Evolutionary conservation across 1,140 invertebrate genomes (phyloP).

Genomic region (Drosophila dunni): DNA sequence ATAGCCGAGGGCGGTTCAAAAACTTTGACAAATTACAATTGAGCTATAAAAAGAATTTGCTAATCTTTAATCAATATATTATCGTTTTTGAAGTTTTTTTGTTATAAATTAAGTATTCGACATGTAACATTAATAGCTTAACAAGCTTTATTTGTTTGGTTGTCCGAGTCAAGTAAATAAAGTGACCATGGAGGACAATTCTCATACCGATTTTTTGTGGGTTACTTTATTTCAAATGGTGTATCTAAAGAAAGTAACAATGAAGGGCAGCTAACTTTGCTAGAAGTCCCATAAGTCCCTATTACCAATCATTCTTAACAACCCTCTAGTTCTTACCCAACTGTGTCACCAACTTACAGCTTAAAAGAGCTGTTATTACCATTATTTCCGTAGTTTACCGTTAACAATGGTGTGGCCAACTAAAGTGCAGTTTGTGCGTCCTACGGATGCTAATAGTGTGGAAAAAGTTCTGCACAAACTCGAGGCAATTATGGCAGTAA

Average conservation of each 20-base stretch:
- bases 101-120: not conserved
- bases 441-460: slow-evolving; percentile 16
- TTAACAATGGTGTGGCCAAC: slow-evolving; percentile 8
- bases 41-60: not conserved
- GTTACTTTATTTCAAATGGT: too few species aligned
- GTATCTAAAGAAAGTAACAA: too few species aligned
- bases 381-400: slow-evolving; percentile 1
- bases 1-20: not conserved
- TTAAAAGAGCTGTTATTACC: slow-evolving; percentile 9
- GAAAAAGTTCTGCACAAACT: slow-evolving; percentile 21
- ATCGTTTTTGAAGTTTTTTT: not conserved
- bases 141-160: too few species aligned
- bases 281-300: too few species aligned
- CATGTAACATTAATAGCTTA: too few species aligned
- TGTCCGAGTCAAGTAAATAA: not conserved
- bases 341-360: not conserved
- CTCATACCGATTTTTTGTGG: too few species aligned
- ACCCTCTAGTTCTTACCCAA: too few species aligned
- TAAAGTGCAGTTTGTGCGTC: not conserved
- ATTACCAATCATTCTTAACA: too few species aligned
- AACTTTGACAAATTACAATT: not conserved
- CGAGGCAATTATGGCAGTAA: slow-evolving; percentile 39
- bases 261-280: too few species aligned
- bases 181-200: not conserved
- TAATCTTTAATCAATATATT: not conserved